phyloP scores from a whole-genome alignment of 2,888 invertebrate genomes.

The Meta bourneti region DNA sequence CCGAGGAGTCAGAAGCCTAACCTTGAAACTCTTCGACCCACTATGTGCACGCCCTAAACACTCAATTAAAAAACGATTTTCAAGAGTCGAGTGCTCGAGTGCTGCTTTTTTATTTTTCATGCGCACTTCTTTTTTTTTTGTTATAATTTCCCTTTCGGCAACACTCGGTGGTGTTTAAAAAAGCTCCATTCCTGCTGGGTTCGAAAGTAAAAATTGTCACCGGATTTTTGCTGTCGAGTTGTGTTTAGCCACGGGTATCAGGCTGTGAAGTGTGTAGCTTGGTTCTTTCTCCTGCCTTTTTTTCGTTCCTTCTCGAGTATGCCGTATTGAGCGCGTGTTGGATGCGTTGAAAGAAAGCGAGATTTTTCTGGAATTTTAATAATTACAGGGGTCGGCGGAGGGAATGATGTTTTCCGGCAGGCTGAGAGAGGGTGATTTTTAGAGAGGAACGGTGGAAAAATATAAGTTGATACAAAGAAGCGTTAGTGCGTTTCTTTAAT shows the following conservation, averaged over 20 bases:
- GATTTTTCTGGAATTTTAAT: not conserved
- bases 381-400: not conserved
- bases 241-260: slow-evolving; percentile 57
- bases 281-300: slow-evolving; percentile 1
- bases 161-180: not conserved
- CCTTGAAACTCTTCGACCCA: slow-evolving; percentile 36
- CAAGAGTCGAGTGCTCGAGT: slow-evolving; percentile 2
- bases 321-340: not conserved
- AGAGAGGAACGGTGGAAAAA: too few species aligned
- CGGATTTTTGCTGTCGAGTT: slow-evolving; percentile 8
- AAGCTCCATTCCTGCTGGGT: not conserved
- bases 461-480: not conserved
- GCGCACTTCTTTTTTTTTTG: not conserved
- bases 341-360: not conserved
- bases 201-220: not conserved
- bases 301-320: not conserved
- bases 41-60: slow-evolving; percentile 13
- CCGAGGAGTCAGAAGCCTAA: slow-evolving; percentile 11
- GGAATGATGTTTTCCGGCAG: not conserved
- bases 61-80: slow-evolving; percentile 75
- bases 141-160: not conserved
- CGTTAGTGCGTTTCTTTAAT: not conserved
- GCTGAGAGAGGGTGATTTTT: not conserved
- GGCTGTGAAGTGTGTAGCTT: slow-evolving; percentile 58
- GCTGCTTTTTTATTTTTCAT: not conserved